phyloP scores from a whole-genome alignment of 2,797 vertebrate species.

The Myotis vivesi region DNA sequence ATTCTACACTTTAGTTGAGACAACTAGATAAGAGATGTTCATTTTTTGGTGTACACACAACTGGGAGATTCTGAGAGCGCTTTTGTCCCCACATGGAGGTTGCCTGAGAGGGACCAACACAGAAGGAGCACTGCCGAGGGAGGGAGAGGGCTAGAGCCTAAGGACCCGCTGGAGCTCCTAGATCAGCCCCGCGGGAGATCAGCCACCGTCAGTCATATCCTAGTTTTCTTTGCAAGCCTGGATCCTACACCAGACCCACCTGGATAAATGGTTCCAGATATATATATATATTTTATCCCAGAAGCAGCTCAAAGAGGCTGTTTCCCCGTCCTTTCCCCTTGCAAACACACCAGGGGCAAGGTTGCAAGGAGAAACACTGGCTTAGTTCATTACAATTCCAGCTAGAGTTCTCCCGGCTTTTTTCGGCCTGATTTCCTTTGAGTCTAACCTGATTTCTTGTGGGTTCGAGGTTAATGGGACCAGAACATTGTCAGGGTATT shows the following conservation, averaged over 20 bases:
- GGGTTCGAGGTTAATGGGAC: not conserved
- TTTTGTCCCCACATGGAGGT: not conserved
- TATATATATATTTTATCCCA: not conserved
- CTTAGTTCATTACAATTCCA: not conserved
- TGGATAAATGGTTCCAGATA: not conserved
- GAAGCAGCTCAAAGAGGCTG: not conserved
- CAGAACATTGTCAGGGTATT: not conserved
- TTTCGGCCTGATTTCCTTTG: not conserved
- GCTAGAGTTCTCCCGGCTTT: not conserved
- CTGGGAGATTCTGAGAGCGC: not conserved
- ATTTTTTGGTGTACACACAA: not conserved
- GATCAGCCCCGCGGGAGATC: not conserved
- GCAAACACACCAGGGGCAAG: not conserved
- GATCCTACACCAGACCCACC: not conserved
- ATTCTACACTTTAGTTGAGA: not conserved
- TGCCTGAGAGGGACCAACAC: not conserved
- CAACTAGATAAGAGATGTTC: not conserved
- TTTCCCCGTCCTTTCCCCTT: not conserved
- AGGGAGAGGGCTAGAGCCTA: not conserved
- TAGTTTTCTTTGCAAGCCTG: not conserved
- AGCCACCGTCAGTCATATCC: fast-evolving
- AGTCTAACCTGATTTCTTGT: not conserved
- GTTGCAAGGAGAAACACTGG: not conserved
- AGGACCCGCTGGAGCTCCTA: fast-evolving
- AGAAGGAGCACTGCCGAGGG: fast-evolving